Percentiles rank a stretch among this genome's conserved stretches.
Conservation (phyloP, 2,113 vertebrate genomes). For the Sinosuthora webbiana region DNA sequence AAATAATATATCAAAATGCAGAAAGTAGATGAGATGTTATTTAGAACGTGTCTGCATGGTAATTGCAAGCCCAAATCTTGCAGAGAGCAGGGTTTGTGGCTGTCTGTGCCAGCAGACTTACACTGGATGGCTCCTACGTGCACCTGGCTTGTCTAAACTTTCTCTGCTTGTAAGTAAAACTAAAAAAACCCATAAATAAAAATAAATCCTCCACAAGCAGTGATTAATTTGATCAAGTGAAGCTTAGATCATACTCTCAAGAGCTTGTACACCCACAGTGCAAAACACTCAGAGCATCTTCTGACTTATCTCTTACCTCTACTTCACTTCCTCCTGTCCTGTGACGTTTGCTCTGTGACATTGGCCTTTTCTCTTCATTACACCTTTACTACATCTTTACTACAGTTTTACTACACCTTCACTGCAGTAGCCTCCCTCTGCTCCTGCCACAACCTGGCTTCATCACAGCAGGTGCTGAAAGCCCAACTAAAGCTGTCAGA, state of each 20-base stretch:
- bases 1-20: background rate
- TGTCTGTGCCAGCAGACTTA: background rate
- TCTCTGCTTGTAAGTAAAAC: background rate
- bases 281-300: background rate
- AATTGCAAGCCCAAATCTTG: background rate
- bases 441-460: background rate
- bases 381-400: no score
- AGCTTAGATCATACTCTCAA: background rate
- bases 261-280: background rate
- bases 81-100: background rate
- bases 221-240: background rate
- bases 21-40: background rate
- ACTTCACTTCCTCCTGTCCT: background rate
- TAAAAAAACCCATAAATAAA: background rate
- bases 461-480: background rate
- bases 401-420: no score
- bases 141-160: background rate
- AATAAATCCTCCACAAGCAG: background rate
- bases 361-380: background rate
- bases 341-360: background rate
- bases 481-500: background rate
- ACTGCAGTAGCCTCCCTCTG: background rate
- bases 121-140: fast-evolving
- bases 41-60: background rate
- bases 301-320: fast-evolving